A percentile compares a stretch with the other conserved stretches of the same genome.
Evolutionary conservation across 1,140 invertebrate genomes (phyloP).

Genomic region (Paraescarpia echinospica): DNA sequence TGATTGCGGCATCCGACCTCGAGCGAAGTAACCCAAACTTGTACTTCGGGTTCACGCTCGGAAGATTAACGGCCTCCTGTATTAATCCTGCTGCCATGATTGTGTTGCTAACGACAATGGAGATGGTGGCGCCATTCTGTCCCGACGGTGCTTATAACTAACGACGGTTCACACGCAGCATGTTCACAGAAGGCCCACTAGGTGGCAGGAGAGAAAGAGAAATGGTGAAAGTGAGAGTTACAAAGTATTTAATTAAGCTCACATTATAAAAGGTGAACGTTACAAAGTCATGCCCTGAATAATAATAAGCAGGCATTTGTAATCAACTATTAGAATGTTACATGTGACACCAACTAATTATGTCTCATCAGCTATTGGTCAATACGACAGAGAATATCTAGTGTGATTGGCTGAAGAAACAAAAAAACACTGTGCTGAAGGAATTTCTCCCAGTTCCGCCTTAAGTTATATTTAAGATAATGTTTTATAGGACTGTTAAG

Average conservation of each 20-base stretch:
- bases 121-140: not conserved
- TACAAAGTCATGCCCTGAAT: not conserved
- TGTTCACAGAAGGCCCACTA: conserved; percentile 3
- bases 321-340: not conserved
- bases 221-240: not conserved
- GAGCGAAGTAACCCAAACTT: conserved; percentile 13
- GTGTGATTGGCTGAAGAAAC: no score
- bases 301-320: not conserved
- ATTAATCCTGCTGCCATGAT: conserved; percentile 21
- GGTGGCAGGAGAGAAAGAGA: not conserved
- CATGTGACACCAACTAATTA: not conserved
- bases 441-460: no score
- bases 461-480: no score
- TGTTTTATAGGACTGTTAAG: no score
- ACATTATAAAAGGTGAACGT: no score
- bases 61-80: conserved; percentile 23
- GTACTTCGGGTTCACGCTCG: conserved; percentile 11
- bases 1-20: not conserved
- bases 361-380: not conserved
- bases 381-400: not conserved
- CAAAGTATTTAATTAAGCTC: not conserved
- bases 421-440: no score
- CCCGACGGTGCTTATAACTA: not conserved
- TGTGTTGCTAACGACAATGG: not conserved
- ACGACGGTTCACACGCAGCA: not conserved